Evolutionary conservation across 1,140 invertebrate species (phyloP).

Genomic region (Lepidostoma basale): DNA sequence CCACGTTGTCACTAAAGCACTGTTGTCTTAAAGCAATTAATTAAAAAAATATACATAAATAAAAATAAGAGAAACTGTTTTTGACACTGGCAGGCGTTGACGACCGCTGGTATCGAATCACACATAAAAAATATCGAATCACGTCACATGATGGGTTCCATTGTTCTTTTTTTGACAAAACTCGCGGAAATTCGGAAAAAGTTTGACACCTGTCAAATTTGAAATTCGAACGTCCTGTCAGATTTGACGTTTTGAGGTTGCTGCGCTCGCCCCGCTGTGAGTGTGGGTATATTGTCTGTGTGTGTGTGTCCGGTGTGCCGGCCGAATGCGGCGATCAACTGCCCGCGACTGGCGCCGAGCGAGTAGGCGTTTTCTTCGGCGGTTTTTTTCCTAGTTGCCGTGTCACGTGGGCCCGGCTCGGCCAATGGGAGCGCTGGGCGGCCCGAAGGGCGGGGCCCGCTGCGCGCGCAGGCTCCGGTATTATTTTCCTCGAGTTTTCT

Average conservation of each 20-base stretch:
- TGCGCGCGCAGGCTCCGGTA: slow-evolving; percentile 15
- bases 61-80: not conserved
- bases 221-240: too few species aligned
- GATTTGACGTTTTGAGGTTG: not conserved
- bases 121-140: not conserved
- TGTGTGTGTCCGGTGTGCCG: not conserved
- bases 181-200: not conserved
- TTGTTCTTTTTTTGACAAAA: not conserved
- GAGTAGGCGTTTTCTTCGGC: slow-evolving; percentile 16
- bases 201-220: not conserved
- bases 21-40: too few species aligned
- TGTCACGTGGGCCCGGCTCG: slow-evolving; percentile 19
- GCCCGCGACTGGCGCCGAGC: slow-evolving; percentile 15
- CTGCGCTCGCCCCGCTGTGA: not conserved
- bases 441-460: not conserved
- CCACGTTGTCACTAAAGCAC: too few species aligned
- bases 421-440: slow-evolving; percentile 21
- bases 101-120: not conserved
- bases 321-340: slow-evolving; percentile 32
- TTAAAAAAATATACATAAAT: not conserved
- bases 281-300: not conserved
- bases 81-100: not conserved
- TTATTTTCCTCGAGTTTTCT: slow-evolving; percentile 14
- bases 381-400: slow-evolving; percentile 8
- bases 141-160: too few species aligned